Evolutionary conservation across 2,797 vertebrate species (phyloP).

Genomic region (Gambusia yucatana): DNA sequence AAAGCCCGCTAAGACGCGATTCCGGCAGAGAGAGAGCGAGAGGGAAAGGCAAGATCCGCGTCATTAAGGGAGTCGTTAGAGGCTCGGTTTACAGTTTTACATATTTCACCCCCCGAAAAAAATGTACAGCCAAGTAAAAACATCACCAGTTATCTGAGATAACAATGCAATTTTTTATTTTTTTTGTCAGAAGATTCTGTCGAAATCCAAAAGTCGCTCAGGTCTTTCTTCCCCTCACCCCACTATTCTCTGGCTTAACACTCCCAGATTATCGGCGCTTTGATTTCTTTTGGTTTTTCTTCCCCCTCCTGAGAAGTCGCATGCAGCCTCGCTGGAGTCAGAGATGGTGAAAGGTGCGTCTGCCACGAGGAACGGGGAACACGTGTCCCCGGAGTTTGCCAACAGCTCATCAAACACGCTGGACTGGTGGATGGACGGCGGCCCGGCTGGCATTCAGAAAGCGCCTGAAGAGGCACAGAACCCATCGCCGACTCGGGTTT

Average conservation of each 20-base stretch:
- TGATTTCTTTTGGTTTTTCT: constrained; percentile 71
- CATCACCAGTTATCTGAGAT: constrained; percentile 83
- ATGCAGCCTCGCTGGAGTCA: constrained; percentile 68
- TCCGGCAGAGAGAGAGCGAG: constrained; percentile 43
- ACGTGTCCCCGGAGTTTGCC: constrained; percentile 75
- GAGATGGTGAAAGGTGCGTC: constrained; percentile 75
- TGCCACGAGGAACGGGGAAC: constrained; percentile 77
- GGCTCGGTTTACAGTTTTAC: constrained; percentile 82
- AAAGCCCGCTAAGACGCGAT: constrained; percentile 82
- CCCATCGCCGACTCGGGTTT: constrained; percentile 49
- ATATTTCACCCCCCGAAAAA: constrained; percentile 71
- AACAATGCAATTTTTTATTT: constrained; percentile 81
- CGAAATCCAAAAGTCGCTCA: constrained; percentile 80
- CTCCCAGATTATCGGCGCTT: constrained; percentile 77
- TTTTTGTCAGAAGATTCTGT: constrained; percentile 79
- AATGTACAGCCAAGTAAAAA: constrained; percentile 83
- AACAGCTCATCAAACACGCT: constrained; percentile 79
- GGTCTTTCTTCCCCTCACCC: constrained; percentile 66
- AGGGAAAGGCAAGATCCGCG: constrained; percentile 72
- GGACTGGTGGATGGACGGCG: constrained; percentile 63
- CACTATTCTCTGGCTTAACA: constrained; percentile 64
- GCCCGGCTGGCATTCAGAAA: constrained; percentile 65
- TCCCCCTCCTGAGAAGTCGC: constrained; percentile 69
- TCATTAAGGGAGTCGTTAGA: constrained; percentile 82
- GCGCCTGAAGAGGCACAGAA: constrained; percentile 56